A percentile compares a stretch with the other conserved stretches of the same genome.
phyloP scores from a whole-genome alignment of 2,797 vertebrate species.

The Helicolenus hilgendorfi region DNA sequence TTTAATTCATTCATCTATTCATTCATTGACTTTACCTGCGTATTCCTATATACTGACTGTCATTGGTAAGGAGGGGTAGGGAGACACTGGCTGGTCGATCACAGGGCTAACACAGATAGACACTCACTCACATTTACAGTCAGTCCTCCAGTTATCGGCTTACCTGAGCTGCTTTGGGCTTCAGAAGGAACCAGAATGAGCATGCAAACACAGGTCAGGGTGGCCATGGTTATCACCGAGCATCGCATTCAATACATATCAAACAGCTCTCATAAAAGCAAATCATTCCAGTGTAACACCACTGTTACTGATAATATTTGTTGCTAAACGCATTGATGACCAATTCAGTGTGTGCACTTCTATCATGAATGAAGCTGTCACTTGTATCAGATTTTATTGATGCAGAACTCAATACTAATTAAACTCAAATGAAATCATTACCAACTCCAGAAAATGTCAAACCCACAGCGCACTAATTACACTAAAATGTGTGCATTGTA shows the following conservation, averaged over 20 bases:
- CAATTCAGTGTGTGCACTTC: background rate
- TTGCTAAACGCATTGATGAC: slow-evolving; percentile 27
- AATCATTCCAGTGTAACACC: background rate
- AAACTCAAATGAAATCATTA: slow-evolving; percentile 12
- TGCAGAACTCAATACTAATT: slow-evolving; percentile 48
- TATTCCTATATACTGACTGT: slow-evolving; percentile 18
- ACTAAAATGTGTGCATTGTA: background rate
- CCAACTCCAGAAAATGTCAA: background rate
- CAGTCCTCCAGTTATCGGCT: slow-evolving; percentile 12
- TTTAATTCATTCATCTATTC: background rate
- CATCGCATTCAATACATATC: slow-evolving; percentile 1
- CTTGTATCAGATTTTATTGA: slow-evolving; percentile 19
- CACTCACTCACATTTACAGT: slow-evolving; percentile 39
- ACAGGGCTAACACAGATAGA: slow-evolving; percentile 35
- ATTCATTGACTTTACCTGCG: slow-evolving; percentile 25
- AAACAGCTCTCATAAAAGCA: background rate
- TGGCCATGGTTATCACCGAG: background rate
- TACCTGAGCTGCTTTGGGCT: slow-evolving; percentile 9
- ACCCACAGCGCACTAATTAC: background rate
- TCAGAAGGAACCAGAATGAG: background rate
- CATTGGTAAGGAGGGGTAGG: background rate
- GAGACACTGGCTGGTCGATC: background rate
- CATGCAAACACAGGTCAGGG: slow-evolving; percentile 10
- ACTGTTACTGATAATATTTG: background rate
- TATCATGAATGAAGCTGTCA: slow-evolving; percentile 23